Evolutionary conservation across 30 jellyfish, hydroid and myxozoan genomes (phyloP).

Genomic region (Catostylus mosaicus): DNA sequence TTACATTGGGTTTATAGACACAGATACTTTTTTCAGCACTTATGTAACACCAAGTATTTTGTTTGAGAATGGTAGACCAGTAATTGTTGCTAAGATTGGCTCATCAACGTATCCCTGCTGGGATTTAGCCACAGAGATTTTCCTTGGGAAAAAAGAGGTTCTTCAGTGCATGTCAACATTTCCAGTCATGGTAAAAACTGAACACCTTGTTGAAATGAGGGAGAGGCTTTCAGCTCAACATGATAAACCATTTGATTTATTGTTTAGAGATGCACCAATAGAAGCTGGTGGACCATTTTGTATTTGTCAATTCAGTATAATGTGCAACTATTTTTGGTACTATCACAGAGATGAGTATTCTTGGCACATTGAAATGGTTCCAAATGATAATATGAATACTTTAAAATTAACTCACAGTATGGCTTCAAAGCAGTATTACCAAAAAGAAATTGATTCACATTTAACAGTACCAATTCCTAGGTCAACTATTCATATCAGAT

Average conservation of each 20-base stretch:
- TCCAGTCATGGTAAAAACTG: slow-evolving; percentile 69
- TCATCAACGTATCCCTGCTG: slow-evolving; percentile 42
- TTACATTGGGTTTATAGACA: slow-evolving; percentile 76
- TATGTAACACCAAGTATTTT: slow-evolving; percentile 57
- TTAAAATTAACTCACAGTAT: slow-evolving; percentile 25
- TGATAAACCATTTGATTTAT: slow-evolving; percentile 36
- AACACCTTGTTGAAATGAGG: slow-evolving; percentile 57
- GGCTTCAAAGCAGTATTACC: slow-evolving; percentile 39
- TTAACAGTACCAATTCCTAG: slow-evolving; percentile 49
- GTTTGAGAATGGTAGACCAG: slow-evolving; percentile 59
- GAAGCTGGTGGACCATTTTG: slow-evolving; percentile 41
- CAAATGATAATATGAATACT: slow-evolving; percentile 37
- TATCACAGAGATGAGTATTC: slow-evolving; percentile 67
- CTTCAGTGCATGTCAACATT: slow-evolving; percentile 70
- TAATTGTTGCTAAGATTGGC: slow-evolving; percentile 51
- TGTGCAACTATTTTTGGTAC: slow-evolving; percentile 74
- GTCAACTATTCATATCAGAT: slow-evolving; percentile 51
- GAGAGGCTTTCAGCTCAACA: slow-evolving; percentile 23
- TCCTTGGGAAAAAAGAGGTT: slow-evolving; percentile 57
- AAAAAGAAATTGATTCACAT: slow-evolving; percentile 22
- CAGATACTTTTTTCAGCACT: slow-evolving; percentile 68
- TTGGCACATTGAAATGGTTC: slow-evolving; percentile 67
- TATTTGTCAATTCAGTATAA: slow-evolving; percentile 60
- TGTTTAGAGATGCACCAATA: slow-evolving; percentile 55
- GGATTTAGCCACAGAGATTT: slow-evolving; percentile 46